Evolutionary conservation across 2,888 invertebrate genomes (phyloP).

Genomic region (Norana najaformis): DNA sequence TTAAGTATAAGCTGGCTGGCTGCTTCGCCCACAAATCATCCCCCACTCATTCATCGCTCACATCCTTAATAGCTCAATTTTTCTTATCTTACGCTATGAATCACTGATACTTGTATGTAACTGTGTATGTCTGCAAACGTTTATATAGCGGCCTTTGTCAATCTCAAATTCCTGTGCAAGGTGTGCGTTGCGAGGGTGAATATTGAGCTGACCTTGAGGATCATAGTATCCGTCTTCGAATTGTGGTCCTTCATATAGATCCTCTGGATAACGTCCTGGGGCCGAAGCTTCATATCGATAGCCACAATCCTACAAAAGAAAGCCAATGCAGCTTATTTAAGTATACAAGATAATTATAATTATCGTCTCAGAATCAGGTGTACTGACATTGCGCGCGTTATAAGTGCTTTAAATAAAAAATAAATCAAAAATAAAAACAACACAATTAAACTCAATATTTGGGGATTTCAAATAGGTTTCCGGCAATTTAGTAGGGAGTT

Average conservation of each 20-base stretch:
- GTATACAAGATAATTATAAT: too few species aligned
- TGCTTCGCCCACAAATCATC: neutral
- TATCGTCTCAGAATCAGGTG: too few species aligned
- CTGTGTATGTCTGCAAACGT: neutral
- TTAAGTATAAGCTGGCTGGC: too few species aligned
- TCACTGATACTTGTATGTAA: neutral
- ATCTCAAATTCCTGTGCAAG: neutral
- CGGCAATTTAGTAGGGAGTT: neutral
- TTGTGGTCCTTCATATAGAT: neutral
- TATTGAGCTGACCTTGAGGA: neutral
- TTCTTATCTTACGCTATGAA: neutral
- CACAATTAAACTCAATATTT: too few species aligned
- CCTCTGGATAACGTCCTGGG: neutral
- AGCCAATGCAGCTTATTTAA: neutral
- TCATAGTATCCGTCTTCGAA: neutral
- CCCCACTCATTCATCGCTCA: too few species aligned
- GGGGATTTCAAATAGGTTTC: neutral
- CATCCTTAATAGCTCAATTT: neutral
- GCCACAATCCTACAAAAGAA: neutral
- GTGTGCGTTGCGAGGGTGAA: neutral
- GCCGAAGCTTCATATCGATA: neutral
- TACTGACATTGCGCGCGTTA: too few species aligned
- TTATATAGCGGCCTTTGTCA: neutral
- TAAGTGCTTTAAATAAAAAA: too few species aligned
- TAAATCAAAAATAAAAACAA: too few species aligned